Base-by-base conservation (phyloP, 2,113 vertebrate species). In the Oreotrochilus melanogaster region DNA sequence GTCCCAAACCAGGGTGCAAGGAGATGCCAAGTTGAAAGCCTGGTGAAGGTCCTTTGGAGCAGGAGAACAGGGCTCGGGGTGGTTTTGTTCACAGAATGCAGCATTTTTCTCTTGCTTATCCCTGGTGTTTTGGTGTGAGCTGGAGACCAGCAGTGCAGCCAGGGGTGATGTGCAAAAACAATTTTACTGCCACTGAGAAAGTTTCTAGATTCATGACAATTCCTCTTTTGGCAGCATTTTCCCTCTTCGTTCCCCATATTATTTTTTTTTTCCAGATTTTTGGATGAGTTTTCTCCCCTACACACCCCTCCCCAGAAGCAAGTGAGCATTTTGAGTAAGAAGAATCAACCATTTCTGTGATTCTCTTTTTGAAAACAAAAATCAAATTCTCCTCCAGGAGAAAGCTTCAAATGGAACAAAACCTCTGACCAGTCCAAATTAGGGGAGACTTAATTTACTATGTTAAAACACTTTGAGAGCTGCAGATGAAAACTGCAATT, bases 401-500 rank as follows among this genome's bases (percentile, higher is more conserved):
- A 45, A 58, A 31, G 86, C 91, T 92, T 96, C 91, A 80, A 50
- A 91, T 86, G 48, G n/a, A 58, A 88, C 78, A 64, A 39, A 39
- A 37, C 35, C 53, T 65, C 47, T 74, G 91, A 64, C 91, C 89
- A 22, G 71, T 79, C 56, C 65, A 60, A 88, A 92, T 84, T 86
- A 80, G 14, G 64, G 67, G 71, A 60, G 54, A 65, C 91, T 91
- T 88, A 89, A 95, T 97, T 95, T 93, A 67, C 73, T 70, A 37
- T 19, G 27, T 69, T 27, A 74, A 88, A 91, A 93, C 83, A 71
- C 94, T 92, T 81, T 7, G 72, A 95, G 86, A 95, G 86, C 86
- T 43, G 69, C 69, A 85, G 86, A 95, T 92, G 89, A 95, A 97
- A 96, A 96, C 95, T 89, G 94, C 94, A 97, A 93, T 96, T 96